Base-by-base conservation (phyloP, 2,113 vertebrate genomes). In the Miniopterus natalensis region DNA sequence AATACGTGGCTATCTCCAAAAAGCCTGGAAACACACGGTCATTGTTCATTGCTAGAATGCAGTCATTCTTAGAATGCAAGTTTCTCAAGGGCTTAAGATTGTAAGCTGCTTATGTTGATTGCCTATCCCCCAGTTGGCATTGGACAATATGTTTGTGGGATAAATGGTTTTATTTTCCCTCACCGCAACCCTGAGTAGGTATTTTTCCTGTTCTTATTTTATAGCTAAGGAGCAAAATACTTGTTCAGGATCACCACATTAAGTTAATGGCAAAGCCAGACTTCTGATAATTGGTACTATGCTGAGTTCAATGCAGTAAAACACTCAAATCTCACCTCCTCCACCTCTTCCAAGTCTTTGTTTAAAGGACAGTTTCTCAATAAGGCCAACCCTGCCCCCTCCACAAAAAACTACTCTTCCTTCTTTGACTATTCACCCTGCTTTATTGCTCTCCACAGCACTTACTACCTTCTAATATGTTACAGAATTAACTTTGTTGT, bases 111-210 rank as follows among this genome's bases (percentile, higher is more conserved):
- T 66, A 21, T 81, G 88, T 65, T 0, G 15, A 27, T 21, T 66
- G 6, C 13, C 42, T 42, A 6, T 40, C 1, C 18, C 51, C 51
- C 80, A 8, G 10, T 6, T 84, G n/a, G 36, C 21, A 70, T 3
- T 75, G 40, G 79, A 66, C 8, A 59, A 87, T 5, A 1, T 25
- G 42, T 61, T 36, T 68, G 25, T 70, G 40, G 31, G 84, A 94
- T 95, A 40, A 84, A 75, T 49, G 36, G 27, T 66, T 31, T 84
- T 77, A 84, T 57, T 79, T 77, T 87, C 68, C 10, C 31, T 84
- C 25, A 68, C 6, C 45, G 61, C 14, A 31, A n/a, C 65, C 66
- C 47, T 88, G 29, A 73, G 10, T 55, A 57, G 31, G 49, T 81
- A 51, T 49, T 92, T 92, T 63, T 21, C 40, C 42, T 93, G 3